These are phyloP conservation scores for Hystrix brachyura DNA, from an alignment of 2,113 vertebrate species.

Conservation along the genomic window DNA sequence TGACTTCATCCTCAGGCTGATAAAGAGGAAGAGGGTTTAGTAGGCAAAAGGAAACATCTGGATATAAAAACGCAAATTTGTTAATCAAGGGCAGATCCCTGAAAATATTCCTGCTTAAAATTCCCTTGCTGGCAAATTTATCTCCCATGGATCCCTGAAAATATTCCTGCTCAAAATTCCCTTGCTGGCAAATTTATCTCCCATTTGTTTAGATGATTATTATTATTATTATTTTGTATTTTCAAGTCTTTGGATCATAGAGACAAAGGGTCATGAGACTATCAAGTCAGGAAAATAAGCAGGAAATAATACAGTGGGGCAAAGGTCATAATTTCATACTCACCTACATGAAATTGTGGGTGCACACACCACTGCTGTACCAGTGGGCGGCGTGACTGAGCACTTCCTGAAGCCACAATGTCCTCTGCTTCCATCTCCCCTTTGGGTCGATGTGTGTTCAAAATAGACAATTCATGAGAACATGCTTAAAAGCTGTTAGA, in stretches of 20 bases:
- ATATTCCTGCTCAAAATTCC: background rate
- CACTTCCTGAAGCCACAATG: background rate
- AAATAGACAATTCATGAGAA: background rate
- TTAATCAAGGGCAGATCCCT: background rate
- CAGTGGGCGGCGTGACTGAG: background rate
- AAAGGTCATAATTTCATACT: background rate
- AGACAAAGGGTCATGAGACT: background rate
- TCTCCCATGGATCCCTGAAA: background rate
- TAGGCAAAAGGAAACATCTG: slow-evolving; percentile 70
- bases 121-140: background rate
- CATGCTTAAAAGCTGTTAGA: background rate
- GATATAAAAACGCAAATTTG: background rate
- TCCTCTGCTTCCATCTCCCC: background rate
- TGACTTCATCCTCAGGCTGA: background rate
- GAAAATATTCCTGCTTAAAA: background rate
- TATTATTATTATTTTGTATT: background rate
- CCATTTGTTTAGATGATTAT: accelerated
- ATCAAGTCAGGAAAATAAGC: background rate
- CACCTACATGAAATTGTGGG: background rate
- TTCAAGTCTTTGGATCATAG: background rate
- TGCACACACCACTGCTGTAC: background rate
- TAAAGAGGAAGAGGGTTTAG: background rate
- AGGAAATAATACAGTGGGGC: background rate
- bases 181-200: background rate
- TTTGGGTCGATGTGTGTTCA: background rate